Base-by-base conservation (phyloP, 2,888 invertebrate genomes). In the Pocota personata region DNA sequence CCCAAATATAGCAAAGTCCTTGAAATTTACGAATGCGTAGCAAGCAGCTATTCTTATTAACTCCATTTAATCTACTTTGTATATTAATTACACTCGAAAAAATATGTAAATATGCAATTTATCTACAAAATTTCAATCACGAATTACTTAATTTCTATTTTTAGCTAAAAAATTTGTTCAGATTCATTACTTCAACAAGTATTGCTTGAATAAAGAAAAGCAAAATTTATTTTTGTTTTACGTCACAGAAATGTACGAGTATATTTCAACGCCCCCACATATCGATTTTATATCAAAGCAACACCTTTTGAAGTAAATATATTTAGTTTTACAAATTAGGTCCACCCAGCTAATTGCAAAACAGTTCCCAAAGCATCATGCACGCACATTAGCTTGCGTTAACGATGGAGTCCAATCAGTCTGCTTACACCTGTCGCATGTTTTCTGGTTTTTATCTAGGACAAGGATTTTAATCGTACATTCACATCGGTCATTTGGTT, bases 361-460 rank as follows among this genome's bases (percentile, higher is more conserved):
- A 35, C 5, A 6, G 57, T 12, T 37, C 12, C 35, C n/a, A 58
- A 35, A 35, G 57, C 57, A 58, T 35, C 21, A 35, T 35, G 57
- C 57, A 58, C 57, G 57, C 57, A 37, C 35, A 37, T 58, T 12
- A 19, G 19, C 12, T 32, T 12, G 37, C 21, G 7, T 10, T 21
- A 37, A 19, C 21, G 12, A 35, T 32, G 12, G 57, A 57, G 14
- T 37, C n/a, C 6, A 52, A 52, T 58, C 35, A 58, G 57, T 58
- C 57, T 58, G 19, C 57, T 57, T 37, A 58, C 57, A 58, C 21
- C 57, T 37, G 57, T 35, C 19, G 57, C 57, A 19, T 58, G 57
- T 58, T 21, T 32, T 58, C 7, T 58, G 5, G n/a, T 27, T 37
- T 58, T 58, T 58, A 58, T 21, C 19, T 35, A 19, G 14, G 37